Evolutionary conservation across 2,797 vertebrate genomes (phyloP), one percentile per base, ranked within the genome.

Genomic region (Protosalanx chinensis): DNA sequence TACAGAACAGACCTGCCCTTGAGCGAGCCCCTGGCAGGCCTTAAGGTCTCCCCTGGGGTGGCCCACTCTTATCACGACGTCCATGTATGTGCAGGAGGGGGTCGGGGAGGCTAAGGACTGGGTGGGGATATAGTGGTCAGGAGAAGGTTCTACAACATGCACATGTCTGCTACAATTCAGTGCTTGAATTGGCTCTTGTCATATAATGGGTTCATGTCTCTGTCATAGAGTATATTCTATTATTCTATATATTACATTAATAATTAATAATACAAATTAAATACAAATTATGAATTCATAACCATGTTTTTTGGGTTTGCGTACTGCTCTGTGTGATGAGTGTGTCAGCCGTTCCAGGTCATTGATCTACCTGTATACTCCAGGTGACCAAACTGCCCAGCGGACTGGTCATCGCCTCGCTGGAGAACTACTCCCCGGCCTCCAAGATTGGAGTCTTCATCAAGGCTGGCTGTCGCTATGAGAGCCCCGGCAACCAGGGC

Each of bases 381-480:
- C 64, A 93, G 92, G 88, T 92, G 75, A 89, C 94, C 82, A 97
- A 90, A 68, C 88, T 98, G 67, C 93, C 96, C 69, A 98, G 93
- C 76, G 97, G 97, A 2, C 90, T 99, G 81, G 88, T 98, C 78
- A 93, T 98, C 12, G 93, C 97, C 0, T 98, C 97, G 46, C 75
- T 97, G 86, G 97, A 99, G 81, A 97, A 96, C 77, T 96, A 95
- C 74, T 96, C 95, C 60, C 97, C 97, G 1, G 75, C 85, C 56
- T 94, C 96, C 72, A 96, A 93, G 86, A 96, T 99, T 30, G 94
- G 94, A 2, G 94, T 99, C 64, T 96, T 97, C 67, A 72, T 99
- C 76, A 96, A 92, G 85, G 91, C 95, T 0, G 96, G 97, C 76
- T 97, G 95, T 82, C 93, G 96, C 71, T 92, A 95, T 75, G 97